Evolutionary conservation across 2,888 invertebrate genomes (phyloP).

Genomic region (Chrysomela aeneicollis): DNA sequence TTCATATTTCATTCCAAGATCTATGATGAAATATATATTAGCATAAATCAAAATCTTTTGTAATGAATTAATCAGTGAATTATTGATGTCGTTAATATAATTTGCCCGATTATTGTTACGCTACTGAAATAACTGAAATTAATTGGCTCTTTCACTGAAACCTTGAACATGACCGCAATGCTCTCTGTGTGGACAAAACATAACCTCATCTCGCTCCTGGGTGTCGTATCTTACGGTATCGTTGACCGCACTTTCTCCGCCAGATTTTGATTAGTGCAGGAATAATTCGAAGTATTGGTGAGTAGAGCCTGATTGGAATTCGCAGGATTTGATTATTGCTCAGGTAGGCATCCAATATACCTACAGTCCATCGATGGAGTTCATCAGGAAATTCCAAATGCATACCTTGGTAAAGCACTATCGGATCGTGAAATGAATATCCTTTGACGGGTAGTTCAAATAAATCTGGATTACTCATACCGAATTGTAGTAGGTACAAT

Average conservation of each 20-base stretch:
- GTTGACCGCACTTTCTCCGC: slow-evolving; percentile 22
- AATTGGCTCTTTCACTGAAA: slow-evolving; percentile 2
- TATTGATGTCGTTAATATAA: not conserved
- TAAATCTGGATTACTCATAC: too few relatives aligned
- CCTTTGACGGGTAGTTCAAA: too few relatives aligned
- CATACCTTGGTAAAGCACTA: too few relatives aligned
- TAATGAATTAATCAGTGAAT: too few relatives aligned
- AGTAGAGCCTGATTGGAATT: not conserved
- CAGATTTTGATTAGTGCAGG: slow-evolving; percentile 12
- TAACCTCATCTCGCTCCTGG: slow-evolving; percentile 14
- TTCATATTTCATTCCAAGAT: too few relatives aligned
- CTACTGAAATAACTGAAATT: slow-evolving; percentile 8
- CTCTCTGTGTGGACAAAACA: slow-evolving; percentile 25
- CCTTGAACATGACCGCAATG: slow-evolving; percentile 24
- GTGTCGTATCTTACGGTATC: slow-evolving; percentile 15
- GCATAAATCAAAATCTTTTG: too few relatives aligned
- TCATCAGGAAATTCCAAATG: too few relatives aligned
- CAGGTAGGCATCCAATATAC: not conserved
- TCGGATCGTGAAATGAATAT: too few relatives aligned
- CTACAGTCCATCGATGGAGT: too few relatives aligned
- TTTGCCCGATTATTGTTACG: slow-evolving; percentile 3
- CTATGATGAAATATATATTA: too few relatives aligned
- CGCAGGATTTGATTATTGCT: not conserved
- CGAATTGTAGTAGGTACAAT: too few relatives aligned
- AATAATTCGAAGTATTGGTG: not conserved